Conservation (phyloP, 2,113 vertebrate species). For the Hyperoodon ampullatus region DNA sequence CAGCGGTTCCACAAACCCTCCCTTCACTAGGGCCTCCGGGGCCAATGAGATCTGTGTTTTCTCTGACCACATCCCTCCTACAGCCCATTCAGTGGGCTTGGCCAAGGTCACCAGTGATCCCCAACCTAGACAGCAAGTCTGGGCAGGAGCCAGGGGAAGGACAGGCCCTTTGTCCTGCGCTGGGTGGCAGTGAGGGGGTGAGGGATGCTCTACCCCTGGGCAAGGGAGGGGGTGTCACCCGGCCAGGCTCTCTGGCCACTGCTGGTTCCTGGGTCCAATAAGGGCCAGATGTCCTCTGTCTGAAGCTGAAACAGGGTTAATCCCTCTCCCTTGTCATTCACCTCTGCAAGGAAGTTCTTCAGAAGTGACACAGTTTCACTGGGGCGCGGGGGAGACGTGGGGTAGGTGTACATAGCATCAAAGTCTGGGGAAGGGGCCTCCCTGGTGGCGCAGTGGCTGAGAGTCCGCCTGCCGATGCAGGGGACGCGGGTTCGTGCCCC, state of each 20-base stretch:
- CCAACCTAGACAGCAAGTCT: neutral
- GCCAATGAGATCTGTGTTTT: neutral
- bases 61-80: neutral
- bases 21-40: neutral
- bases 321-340: neutral
- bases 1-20: neutral
- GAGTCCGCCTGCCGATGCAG: no score
- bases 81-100: neutral
- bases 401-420: neutral
- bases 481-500: no score
- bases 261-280: neutral
- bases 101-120: neutral
- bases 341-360: neutral
- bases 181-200: neutral
- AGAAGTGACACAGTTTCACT: neutral
- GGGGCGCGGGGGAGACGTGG: no score
- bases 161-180: neutral
- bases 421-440: neutral
- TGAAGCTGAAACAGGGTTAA: neutral
- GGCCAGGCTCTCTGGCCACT: neutral
- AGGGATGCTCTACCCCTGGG: neutral
- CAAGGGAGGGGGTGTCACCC: rapidly evolving
- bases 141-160: neutral
- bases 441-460: no score
- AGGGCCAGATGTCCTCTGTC: neutral